Evolutionary conservation across 2,797 vertebrate genomes (phyloP).

Genomic region (Artibeus lituratus): DNA sequence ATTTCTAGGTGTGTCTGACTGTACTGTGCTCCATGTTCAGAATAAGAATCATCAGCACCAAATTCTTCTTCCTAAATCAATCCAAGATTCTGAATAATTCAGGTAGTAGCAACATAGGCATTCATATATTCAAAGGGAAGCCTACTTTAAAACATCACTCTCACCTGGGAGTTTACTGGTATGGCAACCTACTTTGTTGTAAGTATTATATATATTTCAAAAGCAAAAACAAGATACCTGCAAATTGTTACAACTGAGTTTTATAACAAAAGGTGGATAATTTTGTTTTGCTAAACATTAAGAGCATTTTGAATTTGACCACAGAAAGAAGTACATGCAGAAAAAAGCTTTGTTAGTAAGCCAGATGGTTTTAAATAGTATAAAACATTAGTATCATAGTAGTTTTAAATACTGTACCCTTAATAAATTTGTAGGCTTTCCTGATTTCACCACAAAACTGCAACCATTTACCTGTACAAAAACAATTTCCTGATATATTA

Average conservation of each 20-base stretch:
- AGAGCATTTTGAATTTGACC: conserved; percentile 46
- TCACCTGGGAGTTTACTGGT: conserved; percentile 64
- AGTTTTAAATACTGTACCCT: conserved; percentile 92
- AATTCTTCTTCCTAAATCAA: conserved; percentile 92
- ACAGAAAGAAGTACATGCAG: conserved; percentile 68
- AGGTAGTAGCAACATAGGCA: conserved; percentile 63
- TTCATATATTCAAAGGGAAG: conserved; percentile 68
- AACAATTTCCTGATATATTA: conserved; percentile 82
- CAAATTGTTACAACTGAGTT: conserved; percentile 49
- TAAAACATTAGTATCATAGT: conserved; percentile 74
- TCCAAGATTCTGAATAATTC: conserved; percentile 78
- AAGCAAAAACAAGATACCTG: conserved; percentile 56
- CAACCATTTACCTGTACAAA: conserved; percentile 92
- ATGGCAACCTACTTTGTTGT: conserved; percentile 74
- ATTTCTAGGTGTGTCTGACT: conserved; percentile 80
- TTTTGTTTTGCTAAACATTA: conserved; percentile 55
- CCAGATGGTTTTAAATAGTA: conserved; percentile 67
- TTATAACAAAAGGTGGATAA: conserved; percentile 45
- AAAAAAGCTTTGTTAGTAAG: conserved; percentile 74
- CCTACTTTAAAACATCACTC: conserved; percentile 69
- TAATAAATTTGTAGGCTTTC: conserved; percentile 83
- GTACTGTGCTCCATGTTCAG: conserved; percentile 83
- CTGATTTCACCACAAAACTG: conserved; percentile 84
- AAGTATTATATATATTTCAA: conserved; percentile 71
- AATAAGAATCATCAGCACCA: conserved; percentile 81